phyloP scores from a whole-genome alignment of 2,797 vertebrate genomes.

The Passerculus sandwichensis region DNA sequence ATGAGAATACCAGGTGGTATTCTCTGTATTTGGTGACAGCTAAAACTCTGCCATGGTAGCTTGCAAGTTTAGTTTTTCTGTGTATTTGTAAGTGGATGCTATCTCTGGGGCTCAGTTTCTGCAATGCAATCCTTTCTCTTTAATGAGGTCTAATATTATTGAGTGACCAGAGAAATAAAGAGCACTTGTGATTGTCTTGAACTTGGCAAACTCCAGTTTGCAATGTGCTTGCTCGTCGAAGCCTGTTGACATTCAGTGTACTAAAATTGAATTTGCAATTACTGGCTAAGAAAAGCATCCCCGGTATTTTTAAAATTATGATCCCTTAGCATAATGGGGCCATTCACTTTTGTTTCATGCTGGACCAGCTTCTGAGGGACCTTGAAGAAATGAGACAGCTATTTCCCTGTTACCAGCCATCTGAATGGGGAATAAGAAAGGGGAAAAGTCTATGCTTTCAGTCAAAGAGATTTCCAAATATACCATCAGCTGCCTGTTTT shows the following conservation, averaged over 20 bases:
- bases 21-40: neutral
- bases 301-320: slow-evolving; percentile 46
- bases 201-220: slow-evolving; percentile 41
- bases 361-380: slow-evolving; percentile 27
- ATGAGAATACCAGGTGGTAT: neutral
- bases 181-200: slow-evolving; percentile 31
- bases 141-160: slow-evolving; percentile 36
- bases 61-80: neutral
- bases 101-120: neutral
- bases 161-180: slow-evolving; percentile 41
- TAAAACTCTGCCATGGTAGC: neutral
- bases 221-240: neutral
- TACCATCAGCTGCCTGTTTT: neutral
- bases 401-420: neutral
- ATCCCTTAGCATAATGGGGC: neutral
- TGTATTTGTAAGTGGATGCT: neutral
- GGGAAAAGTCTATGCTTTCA: neutral
- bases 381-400: slow-evolving; percentile 9
- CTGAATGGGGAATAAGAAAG: neutral
- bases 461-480: slow-evolving; percentile 22
- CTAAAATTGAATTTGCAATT: slow-evolving; percentile 60
- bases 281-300: slow-evolving; percentile 52
- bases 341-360: slow-evolving; percentile 49
- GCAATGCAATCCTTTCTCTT: slow-evolving; percentile 8
- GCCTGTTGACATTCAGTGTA: slow-evolving; percentile 26